Conservation (phyloP, 1,140 invertebrate species). For the Psilanteris sp. region DNA sequence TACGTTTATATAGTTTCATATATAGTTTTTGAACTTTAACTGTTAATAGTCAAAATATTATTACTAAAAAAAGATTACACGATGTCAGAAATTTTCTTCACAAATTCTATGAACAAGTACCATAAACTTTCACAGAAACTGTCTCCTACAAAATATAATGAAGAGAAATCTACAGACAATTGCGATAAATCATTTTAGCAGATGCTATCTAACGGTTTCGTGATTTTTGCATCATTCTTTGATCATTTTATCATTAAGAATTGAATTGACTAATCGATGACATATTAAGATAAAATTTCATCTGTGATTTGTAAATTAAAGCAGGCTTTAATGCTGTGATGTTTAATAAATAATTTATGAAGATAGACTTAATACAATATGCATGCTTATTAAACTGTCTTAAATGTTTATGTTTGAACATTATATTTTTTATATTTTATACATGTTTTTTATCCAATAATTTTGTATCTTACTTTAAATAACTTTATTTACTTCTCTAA, state of each 20-base stretch:
- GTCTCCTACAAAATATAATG: constrained; percentile 53
- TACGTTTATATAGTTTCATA: too few relatives aligned
- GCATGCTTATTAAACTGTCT: too few relatives aligned
- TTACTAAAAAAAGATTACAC: constrained; percentile 3
- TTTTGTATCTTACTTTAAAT: too few relatives aligned
- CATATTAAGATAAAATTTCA: constrained; percentile 42
- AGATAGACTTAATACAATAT: too few relatives aligned
- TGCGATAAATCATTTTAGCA: constrained; percentile 58
- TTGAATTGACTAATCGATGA: constrained; percentile 49
- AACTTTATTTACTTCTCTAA: too few relatives aligned
- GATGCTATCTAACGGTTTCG: constrained; percentile 60
- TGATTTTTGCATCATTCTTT: constrained; percentile 49
- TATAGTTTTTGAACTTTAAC: too few relatives aligned
- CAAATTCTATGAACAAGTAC: constrained; percentile 25
- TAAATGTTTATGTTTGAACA: too few relatives aligned
- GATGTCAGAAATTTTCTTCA: constrained; percentile 8
- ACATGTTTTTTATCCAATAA: too few relatives aligned
- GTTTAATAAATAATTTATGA: too few relatives aligned
- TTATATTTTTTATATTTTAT: too few relatives aligned
- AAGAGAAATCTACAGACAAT: constrained; percentile 49
- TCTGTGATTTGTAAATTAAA: constrained; percentile 19
- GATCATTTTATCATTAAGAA: constrained; percentile 52
- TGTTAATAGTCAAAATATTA: too few relatives aligned
- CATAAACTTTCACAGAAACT: constrained; percentile 54
- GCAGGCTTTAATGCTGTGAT: too few relatives aligned